Evolutionary conservation across 2,888 invertebrate species (phyloP), one percentile per base, ranked within the genome.

Genomic region (Litoditis marina): DNA sequence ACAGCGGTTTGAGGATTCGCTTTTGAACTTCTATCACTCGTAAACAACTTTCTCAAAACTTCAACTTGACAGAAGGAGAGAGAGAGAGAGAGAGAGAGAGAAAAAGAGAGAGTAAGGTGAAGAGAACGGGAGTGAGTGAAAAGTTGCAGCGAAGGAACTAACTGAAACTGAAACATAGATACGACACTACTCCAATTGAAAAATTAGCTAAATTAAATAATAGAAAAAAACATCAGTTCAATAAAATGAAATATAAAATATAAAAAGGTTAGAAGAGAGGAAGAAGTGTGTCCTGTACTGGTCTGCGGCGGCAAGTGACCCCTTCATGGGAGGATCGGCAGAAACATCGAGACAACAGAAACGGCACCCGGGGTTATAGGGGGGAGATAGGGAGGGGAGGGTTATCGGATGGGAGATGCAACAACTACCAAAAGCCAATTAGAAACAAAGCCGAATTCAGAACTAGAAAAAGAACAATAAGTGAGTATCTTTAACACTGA

Each of bases 51-150:
- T 44, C 19, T 3, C 25, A 44, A 25, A 3, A 22, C 8, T 4
- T 3, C 8, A 44, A 44, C 6, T 22, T 25, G 44, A 44, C 19
- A 44, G 44, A 44, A 4, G 44, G 59, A 39, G 46, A 32, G 51
- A 42, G 30, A 47, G 60, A 13, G 49, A 2, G 31, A 13, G 39
- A 28, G 53, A 60, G 60, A 60, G 60, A 53, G 42, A 53, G 53
- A 7, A 25, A 31, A 27, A 19, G 22, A 19, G 46, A 53, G 52
- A 60, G 49, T 34, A 31, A 42, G 5, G 28, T 49, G 53, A 44
- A 42, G 46, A 1, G 60, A 53, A 25, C 51, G 47, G 19, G 32
- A 36, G 30, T 7, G 30, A 60, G 32, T 30, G 52, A 27, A 50
- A n/a, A 27, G 28, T 16, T 25, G 50, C 19, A 47, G 28, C 19